phyloP scores from a whole-genome alignment of 2,888 invertebrate genomes.

The Cosmia trapezina region DNA sequence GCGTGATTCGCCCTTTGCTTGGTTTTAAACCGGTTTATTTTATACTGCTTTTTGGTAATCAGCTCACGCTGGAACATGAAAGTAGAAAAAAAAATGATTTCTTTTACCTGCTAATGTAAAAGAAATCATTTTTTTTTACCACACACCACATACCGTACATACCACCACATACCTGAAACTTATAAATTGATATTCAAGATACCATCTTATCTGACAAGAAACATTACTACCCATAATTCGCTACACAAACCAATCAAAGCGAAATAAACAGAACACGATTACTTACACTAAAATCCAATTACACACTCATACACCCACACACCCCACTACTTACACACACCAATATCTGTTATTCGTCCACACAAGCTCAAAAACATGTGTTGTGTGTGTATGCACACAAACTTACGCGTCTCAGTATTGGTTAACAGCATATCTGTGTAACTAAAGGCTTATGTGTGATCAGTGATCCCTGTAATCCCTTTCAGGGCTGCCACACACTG shows the following conservation, averaged over 20 bases:
- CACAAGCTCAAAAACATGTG: conserved; percentile 36
- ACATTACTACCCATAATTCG: conserved; percentile 32
- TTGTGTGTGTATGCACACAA: conserved; percentile 27
- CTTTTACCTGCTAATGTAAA: too few relatives aligned
- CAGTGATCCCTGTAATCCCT: conserved; percentile 64
- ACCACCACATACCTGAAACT: background rate
- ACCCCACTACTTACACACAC: conserved; percentile 34
- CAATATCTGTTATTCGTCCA: background rate
- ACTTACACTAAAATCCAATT: conserved; percentile 63
- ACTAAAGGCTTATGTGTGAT: conserved; percentile 66
- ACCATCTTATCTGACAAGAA: conserved; percentile 8
- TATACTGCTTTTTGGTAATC: too few relatives aligned
- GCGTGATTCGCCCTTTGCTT: too few relatives aligned
- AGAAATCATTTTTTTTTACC: too few relatives aligned
- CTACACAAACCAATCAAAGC: conserved; percentile 47
- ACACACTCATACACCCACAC: conserved; percentile 32
- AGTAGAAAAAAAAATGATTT: background rate
- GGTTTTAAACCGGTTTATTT: too few relatives aligned
- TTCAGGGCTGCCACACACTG: conserved; percentile 57
- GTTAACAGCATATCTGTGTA: conserved; percentile 71
- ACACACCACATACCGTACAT: too few relatives aligned
- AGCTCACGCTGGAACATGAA: too few relatives aligned
- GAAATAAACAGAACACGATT: conserved; percentile 55
- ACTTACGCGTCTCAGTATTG: conserved; percentile 38
- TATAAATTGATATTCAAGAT: conserved; percentile 17